Base-by-base conservation (phyloP, 2,888 invertebrate genomes). In the Dexiosoma caninum region DNA sequence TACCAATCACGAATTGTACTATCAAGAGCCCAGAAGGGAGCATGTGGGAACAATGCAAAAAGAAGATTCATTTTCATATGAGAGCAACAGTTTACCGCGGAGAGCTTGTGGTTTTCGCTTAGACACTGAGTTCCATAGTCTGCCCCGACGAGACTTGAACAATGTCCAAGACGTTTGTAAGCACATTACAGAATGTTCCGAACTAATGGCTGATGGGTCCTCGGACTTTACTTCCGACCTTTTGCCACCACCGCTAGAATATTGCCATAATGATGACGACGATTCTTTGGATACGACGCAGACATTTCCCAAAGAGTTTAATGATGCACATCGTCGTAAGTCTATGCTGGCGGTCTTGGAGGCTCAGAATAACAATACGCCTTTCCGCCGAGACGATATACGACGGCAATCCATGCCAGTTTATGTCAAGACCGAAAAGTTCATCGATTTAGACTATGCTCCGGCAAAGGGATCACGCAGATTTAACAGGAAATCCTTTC, bases 31-130 rank as follows among this genome's bases (percentile, higher is more conserved):
- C 2, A 80, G 72, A 12, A 57, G 70, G 3, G 72, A 69, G 5
- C 51, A 62, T 2, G 19, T 10, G n/a, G n/a, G n/a, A 8, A 19
- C 23, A 12, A 19, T 79, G 23, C 78, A 75, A 12, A 83, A 82
- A 37, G 82, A 82, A 10, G 82, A 82, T 23, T 79, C 79, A 8
- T 79, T 90, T 66, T 90, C 89, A 46, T 90, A 89, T 75, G 90
- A 90, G 78, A 88, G 89, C 78, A 90, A 90, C 49, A 90, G 90
- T 78, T 83, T 90, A 67, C 90, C 90, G 0, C 86, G 90, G 0
- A 85, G 90, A 1, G 84, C 89, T 2, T 90, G 90, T 81, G 88
- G 87, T 49, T 89, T 90, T 72, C 87, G 88, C 12, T 84, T 87
- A 40, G 88, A 89, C 37, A 88, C 88, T 16, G 90, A 90, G 57